A percentile compares a stretch with the other conserved stretches of the same genome.
Conservation (phyloP, 2,888 invertebrate species). For the Boloria euphrosyne region DNA sequence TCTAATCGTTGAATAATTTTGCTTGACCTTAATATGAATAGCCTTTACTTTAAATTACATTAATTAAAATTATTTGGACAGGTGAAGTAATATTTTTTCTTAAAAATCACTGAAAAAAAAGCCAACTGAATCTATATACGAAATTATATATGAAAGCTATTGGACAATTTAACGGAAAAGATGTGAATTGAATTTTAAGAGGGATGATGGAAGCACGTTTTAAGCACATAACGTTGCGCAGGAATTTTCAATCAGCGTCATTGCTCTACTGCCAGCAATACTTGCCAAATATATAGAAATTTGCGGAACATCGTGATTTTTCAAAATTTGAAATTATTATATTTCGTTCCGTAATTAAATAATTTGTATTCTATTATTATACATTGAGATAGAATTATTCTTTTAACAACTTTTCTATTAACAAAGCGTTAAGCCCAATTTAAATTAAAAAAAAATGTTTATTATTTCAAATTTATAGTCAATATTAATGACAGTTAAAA, state of each 20-base stretch:
- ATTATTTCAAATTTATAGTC: too few relatives aligned
- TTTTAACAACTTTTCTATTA: too few relatives aligned
- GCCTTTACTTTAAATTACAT: too few relatives aligned
- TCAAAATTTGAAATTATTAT: not conserved
- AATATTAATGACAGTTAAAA: too few relatives aligned
- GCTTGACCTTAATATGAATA: too few relatives aligned
- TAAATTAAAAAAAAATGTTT: too few relatives aligned
- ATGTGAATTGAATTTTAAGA: conserved; percentile 28
- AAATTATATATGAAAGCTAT: conserved; percentile 6
- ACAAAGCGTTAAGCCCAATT: too few relatives aligned
- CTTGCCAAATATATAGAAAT: conserved; percentile 13
- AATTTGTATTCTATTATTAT: not conserved
- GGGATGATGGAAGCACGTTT: conserved; percentile 21
- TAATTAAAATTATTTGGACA: too few relatives aligned
- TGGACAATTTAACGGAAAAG: conserved; percentile 16
- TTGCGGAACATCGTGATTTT: not conserved
- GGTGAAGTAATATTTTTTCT: too few relatives aligned
- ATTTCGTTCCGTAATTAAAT: not conserved
- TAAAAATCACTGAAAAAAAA: not conserved
- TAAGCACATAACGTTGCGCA: conserved; percentile 16
- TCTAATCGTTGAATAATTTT: too few relatives aligned
- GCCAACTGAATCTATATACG: conserved; percentile 1
- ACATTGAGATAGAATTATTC: too few relatives aligned
- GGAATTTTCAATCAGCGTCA: conserved; percentile 24
- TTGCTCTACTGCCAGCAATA: conserved; percentile 18